Percentiles rank a stretch among this genome's conserved stretches.
Conservation (phyloP, 2,888 invertebrate species). For the Tiliacea aurago region DNA sequence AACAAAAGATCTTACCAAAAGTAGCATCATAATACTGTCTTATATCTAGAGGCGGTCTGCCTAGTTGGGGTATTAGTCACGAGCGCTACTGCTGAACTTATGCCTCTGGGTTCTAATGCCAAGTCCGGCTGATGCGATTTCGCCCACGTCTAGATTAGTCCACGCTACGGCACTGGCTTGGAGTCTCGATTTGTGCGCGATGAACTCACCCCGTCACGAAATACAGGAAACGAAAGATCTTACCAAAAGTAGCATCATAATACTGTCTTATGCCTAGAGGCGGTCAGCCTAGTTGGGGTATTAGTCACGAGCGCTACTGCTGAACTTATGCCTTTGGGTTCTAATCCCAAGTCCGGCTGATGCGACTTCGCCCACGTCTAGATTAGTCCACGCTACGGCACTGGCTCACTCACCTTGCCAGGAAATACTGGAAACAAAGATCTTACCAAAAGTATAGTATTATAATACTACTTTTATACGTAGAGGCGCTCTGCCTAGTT, state of each 20-base stretch:
- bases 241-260: neutral
- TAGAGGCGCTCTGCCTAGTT: too few relatives aligned
- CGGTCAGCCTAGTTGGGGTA: neutral
- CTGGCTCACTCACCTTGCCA: too few relatives aligned
- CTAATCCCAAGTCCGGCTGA: too few relatives aligned
- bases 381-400: too few relatives aligned
- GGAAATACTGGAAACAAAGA: too few relatives aligned
- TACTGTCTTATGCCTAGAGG: neutral
- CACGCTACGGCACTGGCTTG: neutral
- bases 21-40: neutral
- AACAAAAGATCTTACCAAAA: neutral
- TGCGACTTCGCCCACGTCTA: too few relatives aligned
- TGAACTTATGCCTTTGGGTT: too few relatives aligned
- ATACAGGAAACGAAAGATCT: neutral
- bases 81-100: too few relatives aligned
- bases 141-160: neutral
- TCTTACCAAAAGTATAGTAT: too few relatives aligned
- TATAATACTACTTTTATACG: too few relatives aligned
- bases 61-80: neutral
- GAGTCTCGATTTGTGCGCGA: neutral
- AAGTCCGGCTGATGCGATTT: too few relatives aligned
- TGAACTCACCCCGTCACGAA: neutral
- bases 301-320: neutral
- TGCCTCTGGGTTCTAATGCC: too few relatives aligned
- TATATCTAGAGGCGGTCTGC: neutral